Conservation (phyloP, 2,888 invertebrate species). For the Agapetus fuscipes region DNA sequence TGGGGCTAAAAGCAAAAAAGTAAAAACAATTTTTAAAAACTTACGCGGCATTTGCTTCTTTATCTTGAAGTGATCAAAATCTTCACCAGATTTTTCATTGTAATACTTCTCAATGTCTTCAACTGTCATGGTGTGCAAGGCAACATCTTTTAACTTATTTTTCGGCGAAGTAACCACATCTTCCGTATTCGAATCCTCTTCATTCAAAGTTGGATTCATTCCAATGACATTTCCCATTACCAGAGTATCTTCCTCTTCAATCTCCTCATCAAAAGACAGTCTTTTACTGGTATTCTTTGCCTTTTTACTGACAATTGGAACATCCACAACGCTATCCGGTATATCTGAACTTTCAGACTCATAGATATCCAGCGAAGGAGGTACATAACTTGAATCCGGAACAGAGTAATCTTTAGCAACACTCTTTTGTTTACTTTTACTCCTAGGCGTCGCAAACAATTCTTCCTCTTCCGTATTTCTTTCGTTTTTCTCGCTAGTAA, state of each 20-base stretch:
- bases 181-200: background rate
- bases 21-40: too few relatives aligned
- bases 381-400: slow-evolving; percentile 33
- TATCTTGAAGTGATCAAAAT: slow-evolving; percentile 47
- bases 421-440: slow-evolving; percentile 33
- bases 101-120: slow-evolving; percentile 55
- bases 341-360: slow-evolving; percentile 48
- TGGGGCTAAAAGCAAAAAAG: too few relatives aligned
- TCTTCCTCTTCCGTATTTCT: slow-evolving; percentile 25
- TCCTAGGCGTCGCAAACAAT: slow-evolving; percentile 42
- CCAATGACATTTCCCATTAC: slow-evolving; percentile 23
- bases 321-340: slow-evolving; percentile 30
- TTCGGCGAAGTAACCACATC: too few relatives aligned
- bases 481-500: background rate
- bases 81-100: slow-evolving; percentile 55
- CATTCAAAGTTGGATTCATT: slow-evolving; percentile 13
- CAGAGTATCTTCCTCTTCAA: slow-evolving; percentile 13
- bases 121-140: too few relatives aligned
- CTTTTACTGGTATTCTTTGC: background rate
- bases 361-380: slow-evolving; percentile 43
- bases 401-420: slow-evolving; percentile 34
- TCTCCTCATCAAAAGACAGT: slow-evolving; percentile 1
- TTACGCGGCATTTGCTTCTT: slow-evolving; percentile 57
- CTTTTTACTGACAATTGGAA: slow-evolving; percentile 5
- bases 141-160: too few relatives aligned